Conservation (phyloP, 2,888 invertebrate species). For the Rhorus exstirpatorius region DNA sequence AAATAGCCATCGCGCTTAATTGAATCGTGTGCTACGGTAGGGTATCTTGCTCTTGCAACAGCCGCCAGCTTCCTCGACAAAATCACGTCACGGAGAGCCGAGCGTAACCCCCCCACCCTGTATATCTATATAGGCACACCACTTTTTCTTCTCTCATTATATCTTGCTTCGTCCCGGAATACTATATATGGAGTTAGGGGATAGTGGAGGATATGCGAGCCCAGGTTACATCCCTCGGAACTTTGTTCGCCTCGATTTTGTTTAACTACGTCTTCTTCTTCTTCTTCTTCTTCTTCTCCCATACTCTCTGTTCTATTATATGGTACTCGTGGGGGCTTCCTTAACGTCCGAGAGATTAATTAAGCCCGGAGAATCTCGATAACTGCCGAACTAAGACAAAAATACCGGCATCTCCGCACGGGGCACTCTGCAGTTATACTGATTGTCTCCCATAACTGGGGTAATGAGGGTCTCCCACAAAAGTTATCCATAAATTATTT, state of each 20-base stretch:
- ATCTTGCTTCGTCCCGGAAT: slow-evolving; percentile 19
- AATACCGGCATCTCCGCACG: slow-evolving; percentile 25
- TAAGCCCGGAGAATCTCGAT: slow-evolving; percentile 63
- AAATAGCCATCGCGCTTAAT: slow-evolving; percentile 68
- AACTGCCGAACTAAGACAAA: slow-evolving; percentile 53
- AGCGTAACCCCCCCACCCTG: background rate
- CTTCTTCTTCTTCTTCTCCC: slow-evolving; percentile 20
- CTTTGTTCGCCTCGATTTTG: slow-evolving; percentile 40
- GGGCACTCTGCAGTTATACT: background rate
- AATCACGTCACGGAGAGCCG: slow-evolving; percentile 62
- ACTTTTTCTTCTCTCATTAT: slow-evolving; percentile 48
- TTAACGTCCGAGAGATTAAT: slow-evolving; percentile 60
- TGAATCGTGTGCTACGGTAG: slow-evolving; percentile 53
- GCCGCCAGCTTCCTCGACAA: slow-evolving; percentile 58
- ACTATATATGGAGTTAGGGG: slow-evolving; percentile 13
- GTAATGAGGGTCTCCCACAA: background rate
- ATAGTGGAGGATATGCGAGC: slow-evolving; percentile 32
- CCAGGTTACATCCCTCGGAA: slow-evolving; percentile 23
- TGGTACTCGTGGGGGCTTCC: slow-evolving; percentile 55
- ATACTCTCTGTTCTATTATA: slow-evolving; percentile 19
- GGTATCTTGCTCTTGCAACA: slow-evolving; percentile 35
- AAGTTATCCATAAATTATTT: background rate
- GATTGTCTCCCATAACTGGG: background rate
- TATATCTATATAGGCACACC: slow-evolving; percentile 19
- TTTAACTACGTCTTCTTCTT: slow-evolving; percentile 17